Evolutionary conservation across 2,113 vertebrate species (phyloP).

Genomic region (Tonatia bakeri): DNA sequence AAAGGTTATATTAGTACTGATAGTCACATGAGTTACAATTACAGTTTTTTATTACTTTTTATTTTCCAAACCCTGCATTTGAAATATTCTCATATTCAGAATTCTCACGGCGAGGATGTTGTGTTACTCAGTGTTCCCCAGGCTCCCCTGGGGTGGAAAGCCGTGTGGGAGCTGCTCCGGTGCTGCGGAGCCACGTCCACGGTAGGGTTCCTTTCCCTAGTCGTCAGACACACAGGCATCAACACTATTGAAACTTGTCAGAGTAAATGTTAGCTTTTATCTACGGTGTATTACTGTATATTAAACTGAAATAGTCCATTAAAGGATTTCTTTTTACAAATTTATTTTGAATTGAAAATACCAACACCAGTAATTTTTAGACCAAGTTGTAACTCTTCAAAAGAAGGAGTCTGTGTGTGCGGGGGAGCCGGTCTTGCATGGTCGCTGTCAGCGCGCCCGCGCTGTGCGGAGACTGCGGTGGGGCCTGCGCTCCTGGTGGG

Average conservation of each 20-base stretch:
- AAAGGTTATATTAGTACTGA: conserved; percentile 73
- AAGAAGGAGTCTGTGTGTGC: conserved; percentile 73
- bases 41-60: conserved; percentile 75
- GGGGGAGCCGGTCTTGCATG: conserved; percentile 78
- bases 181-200: conserved; percentile 49
- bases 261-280: conserved; percentile 68
- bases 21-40: conserved; percentile 71
- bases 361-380: conserved; percentile 73
- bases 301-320: conserved; percentile 70
- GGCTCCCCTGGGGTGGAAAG: conserved; percentile 53
- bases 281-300: conserved; percentile 73
- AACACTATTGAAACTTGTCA: conserved; percentile 60
- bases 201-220: conserved; percentile 56
- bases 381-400: conserved; percentile 67
- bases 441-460: conserved; percentile 74
- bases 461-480: conserved; percentile 77
- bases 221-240: conserved; percentile 53
- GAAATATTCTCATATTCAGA: conserved; percentile 67
- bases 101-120: conserved; percentile 62
- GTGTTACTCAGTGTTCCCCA: conserved; percentile 57
- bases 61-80: conserved; percentile 72
- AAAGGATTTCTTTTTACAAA: conserved; percentile 68
- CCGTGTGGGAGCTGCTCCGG: conserved; percentile 51
- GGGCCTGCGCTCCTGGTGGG: conserved; percentile 60
- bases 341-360: conserved; percentile 77